Percentiles rank a stretch among this genome's conserved stretches.
phyloP scores from a whole-genome alignment of 2,113 vertebrate genomes.

The Chloropsis hardwickii region DNA sequence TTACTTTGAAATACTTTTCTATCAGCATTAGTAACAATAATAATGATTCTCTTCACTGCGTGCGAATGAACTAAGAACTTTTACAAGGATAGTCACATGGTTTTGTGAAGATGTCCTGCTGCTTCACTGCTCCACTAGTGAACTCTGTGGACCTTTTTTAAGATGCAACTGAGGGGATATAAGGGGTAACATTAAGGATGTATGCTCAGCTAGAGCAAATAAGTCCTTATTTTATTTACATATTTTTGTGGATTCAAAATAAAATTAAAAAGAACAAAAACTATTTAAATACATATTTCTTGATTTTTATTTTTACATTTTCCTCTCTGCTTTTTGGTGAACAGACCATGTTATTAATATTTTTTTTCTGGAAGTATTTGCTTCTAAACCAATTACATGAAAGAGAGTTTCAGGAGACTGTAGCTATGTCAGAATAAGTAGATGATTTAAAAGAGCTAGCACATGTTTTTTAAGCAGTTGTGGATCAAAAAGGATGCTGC shows the following conservation, averaged over 20 bases:
- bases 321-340: neutral
- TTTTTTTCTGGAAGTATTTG: neutral
- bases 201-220: neutral
- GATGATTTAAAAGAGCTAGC: neutral
- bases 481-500: neutral
- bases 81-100: neutral
- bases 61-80: neutral
- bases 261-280: neutral
- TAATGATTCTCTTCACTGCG: neutral
- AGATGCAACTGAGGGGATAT: neutral
- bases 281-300: neutral
- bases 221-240: neutral
- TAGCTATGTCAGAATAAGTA: neutral
- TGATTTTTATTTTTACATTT: neutral
- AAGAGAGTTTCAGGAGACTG: neutral
- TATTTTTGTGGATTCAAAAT: neutral
- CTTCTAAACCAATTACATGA: neutral
- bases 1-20: slow-evolving; percentile 7
- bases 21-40: slow-evolving; percentile 21
- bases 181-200: neutral
- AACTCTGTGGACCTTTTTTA: neutral
- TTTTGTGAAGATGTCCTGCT: neutral
- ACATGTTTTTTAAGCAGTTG: neutral
- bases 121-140: neutral
- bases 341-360: neutral